Evolutionary conservation across 2,797 vertebrate species (phyloP), one percentile per base, ranked within the genome.

Genomic region (Amazonetta brasiliensis): DNA sequence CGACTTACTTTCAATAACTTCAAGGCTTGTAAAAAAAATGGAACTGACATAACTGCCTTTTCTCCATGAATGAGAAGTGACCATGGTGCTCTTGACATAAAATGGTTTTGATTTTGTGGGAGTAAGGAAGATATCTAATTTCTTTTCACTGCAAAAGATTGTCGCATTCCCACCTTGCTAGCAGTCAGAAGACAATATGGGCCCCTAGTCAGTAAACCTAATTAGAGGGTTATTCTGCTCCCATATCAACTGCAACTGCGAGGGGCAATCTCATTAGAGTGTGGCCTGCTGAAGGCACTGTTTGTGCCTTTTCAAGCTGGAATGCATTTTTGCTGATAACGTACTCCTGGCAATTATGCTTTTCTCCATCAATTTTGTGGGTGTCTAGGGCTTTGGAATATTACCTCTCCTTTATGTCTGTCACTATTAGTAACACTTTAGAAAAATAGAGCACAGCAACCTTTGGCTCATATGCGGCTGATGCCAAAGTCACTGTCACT

Each of bases 311-410:
- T 94, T 46, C 68, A 85, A 80, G 54, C 80, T 85, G 26, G 58
- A 91, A 63, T 64, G n/a, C n/a, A 1, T 73, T 84, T 91, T 88
- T 76, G 62, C 90, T 96, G 79, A 81, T 79, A 74, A 72, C 33
- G 33, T 69, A 84, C n/a, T 77, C 56, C 22, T 64, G 16, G n/a
- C 59, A 68, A 50, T 86, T 89, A 90, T 63, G 46, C 71, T 78
- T 95, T 94, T 86, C 77, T 86, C 46, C 75, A 89, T 93, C 75
- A 89, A n/a, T 94, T 95, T 92, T 89, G 63, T 85, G 41, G 25
- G 35, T 91, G 73, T 87, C 85, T 90, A 56, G 63, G 17, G 43
- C 35, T 92, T 78, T 95, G 86, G 64, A 64, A 87, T 92, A 84
- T 79, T 44, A 90, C 64, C 14, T 72, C 43, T 82, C 71, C 90